phyloP scores from a whole-genome alignment of 2,113 vertebrate genomes.

The Pipa parva region DNA sequence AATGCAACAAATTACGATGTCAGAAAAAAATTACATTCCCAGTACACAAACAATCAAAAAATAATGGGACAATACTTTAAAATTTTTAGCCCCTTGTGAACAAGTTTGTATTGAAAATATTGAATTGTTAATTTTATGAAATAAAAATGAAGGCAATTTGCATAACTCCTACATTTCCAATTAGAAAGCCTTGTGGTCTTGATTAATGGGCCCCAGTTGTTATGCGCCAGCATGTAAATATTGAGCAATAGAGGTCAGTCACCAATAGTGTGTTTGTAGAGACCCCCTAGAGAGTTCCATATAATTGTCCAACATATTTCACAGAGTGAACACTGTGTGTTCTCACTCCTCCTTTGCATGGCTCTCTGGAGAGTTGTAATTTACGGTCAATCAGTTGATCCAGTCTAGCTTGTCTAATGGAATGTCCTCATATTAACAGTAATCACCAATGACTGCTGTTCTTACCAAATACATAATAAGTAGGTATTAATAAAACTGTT shows the following conservation, averaged over 20 bases:
- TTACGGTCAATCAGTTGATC: background rate
- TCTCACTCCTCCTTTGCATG: constrained; percentile 6
- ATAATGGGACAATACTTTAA: too few relatives aligned
- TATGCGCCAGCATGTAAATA: constrained; percentile 4
- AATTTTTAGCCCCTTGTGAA: too few relatives aligned
- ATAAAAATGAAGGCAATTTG: constrained; percentile 1
- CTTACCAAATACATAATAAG: background rate
- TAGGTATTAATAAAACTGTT: background rate
- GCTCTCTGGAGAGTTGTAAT: constrained; percentile 2
- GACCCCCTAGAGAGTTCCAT: constrained; percentile 23
- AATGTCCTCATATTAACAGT: background rate
- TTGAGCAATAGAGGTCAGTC: constrained; percentile 22
- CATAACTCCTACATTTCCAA: constrained; percentile 13
- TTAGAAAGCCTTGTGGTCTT: background rate
- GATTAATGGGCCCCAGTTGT: constrained; percentile 18
- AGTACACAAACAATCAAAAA: too few relatives aligned
- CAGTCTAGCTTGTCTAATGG: constrained; percentile 10
- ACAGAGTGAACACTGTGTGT: constrained; percentile 12
- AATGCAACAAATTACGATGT: too few relatives aligned
- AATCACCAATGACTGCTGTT: constrained; percentile 1
- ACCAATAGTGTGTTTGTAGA: constrained; percentile 33
- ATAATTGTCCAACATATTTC: constrained; percentile 30
- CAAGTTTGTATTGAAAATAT: background rate
- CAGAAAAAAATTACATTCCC: too few relatives aligned
- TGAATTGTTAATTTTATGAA: background rate